phyloP scores from a whole-genome alignment of 2,797 vertebrate species.

The Chloroceryle amazona region DNA sequence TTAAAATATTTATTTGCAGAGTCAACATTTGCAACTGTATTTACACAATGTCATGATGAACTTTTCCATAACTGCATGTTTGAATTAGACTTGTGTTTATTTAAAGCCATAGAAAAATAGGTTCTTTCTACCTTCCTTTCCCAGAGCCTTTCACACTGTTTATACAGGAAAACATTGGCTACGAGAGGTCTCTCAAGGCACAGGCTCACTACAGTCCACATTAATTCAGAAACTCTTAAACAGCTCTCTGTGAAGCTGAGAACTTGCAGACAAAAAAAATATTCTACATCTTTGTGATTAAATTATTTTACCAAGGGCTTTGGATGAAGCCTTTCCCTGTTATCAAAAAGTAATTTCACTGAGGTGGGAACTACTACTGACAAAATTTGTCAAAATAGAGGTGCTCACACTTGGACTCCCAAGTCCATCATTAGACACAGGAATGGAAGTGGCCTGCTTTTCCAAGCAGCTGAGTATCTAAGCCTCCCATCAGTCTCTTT shows the following conservation, averaged over 20 bases:
- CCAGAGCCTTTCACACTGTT: conserved; percentile 34
- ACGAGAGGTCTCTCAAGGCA: neutral
- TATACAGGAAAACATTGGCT: neutral
- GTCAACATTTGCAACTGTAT: neutral
- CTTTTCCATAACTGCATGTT: neutral
- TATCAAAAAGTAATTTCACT: neutral
- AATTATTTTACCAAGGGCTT: neutral
- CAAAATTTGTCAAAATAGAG: neutral
- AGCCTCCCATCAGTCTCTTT: neutral
- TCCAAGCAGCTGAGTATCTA: neutral
- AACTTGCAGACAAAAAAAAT: conserved; percentile 16
- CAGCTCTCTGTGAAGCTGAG: neutral
- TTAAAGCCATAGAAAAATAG: conserved; percentile 14
- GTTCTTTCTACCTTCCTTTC: conserved; percentile 30
- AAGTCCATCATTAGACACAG: neutral
- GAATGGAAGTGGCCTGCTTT: neutral
- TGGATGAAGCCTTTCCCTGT: neutral
- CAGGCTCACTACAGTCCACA: neutral
- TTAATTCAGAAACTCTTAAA: conserved; percentile 10
- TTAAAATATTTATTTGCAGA: conserved; percentile 17
- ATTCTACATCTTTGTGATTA: neutral
- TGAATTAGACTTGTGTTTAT: conserved; percentile 16
- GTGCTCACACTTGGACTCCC: neutral
- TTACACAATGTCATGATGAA: conserved; percentile 2
- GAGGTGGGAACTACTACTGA: conserved; percentile 9